Conservation (phyloP, 2,888 invertebrate genomes). For the Sepioteuthis lessoniana region DNA sequence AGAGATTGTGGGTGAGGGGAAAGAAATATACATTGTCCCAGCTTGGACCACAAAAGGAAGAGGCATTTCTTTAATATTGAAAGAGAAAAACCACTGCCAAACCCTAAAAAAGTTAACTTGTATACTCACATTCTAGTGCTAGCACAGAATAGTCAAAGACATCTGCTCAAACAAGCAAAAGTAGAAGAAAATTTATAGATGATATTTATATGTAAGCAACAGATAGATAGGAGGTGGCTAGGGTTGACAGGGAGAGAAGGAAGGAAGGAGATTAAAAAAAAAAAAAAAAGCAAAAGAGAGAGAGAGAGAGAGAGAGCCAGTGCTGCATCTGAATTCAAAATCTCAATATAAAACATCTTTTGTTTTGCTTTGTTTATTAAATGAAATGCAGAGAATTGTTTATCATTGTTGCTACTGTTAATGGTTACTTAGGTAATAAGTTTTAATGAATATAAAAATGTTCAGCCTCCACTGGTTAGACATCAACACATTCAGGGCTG, state of each 20-base stretch:
- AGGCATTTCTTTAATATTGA: background rate
- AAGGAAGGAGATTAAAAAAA: no score
- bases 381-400: slow-evolving; percentile 33
- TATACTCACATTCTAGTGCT: background rate
- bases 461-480: slow-evolving; percentile 54
- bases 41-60: background rate
- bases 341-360: slow-evolving; percentile 15
- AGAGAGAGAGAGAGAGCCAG: background rate
- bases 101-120: background rate
- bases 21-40: background rate
- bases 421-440: slow-evolving; percentile 33
- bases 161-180: background rate
- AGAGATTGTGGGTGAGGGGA: background rate
- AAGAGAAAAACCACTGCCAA: background rate
- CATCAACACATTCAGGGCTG: slow-evolving; percentile 68
- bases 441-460: background rate
- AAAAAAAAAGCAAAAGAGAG: no score
- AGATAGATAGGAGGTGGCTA: background rate
- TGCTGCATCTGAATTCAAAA: background rate
- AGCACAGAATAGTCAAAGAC: slow-evolving; percentile 2
- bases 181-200: background rate
- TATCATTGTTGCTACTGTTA: slow-evolving; percentile 17
- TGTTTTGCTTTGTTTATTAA: slow-evolving; percentile 1
- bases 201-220: background rate
- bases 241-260: no score